Base-by-base conservation (phyloP, 1,140 invertebrate species). In the Himalopsyche phryganea region DNA sequence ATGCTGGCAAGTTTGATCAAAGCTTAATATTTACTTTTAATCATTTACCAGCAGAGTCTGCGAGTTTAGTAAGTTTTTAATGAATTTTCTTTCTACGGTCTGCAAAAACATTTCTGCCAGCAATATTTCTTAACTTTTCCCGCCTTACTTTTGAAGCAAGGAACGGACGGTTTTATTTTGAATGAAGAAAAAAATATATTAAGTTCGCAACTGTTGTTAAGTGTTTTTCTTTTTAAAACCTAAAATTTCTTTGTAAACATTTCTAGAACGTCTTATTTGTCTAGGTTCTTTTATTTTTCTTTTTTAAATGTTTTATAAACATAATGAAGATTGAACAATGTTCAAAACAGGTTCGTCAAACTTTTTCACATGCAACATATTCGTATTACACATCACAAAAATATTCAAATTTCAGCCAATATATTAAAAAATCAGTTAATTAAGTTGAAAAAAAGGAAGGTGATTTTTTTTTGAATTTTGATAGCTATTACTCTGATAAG, bases 1-100 rank as follows among this genome's bases (percentile, higher is more conserved):
- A 46, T 13, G 52, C 45, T 42, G 15, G 50, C 28, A 55, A 55
- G 42, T 61, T 55, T 52, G 50, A 55, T 53, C 60, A 53, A 61
- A 61, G 60, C 60, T 53, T 61, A 61, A 61, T 61, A 61, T 61
- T 61, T 61, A 61, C 60, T 58, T 61, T 61, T 61, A 61, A 61
- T 61, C 60, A 61, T 61, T 61, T 50, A 61, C 49, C 53, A 40
- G 32, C 18, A 15, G 33, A 28, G 44, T 41, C 19, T 28, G 23
- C 48, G 36, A 58, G 49, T 56, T 52, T 50, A 33, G 54, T 32
- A 61, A 61, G 53, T 61, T 61, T 61, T 61, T 61, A 61, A 61
- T 61, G 60, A 61, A 61, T 61, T 61, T 61, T 49, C 50, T 47
- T 54, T 46, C 50, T 41, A 36, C 17, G 17, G 50, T 35, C 51